Evolutionary conservation across 2,113 vertebrate genomes (phyloP).

Genomic region (Numenius arquata): DNA sequence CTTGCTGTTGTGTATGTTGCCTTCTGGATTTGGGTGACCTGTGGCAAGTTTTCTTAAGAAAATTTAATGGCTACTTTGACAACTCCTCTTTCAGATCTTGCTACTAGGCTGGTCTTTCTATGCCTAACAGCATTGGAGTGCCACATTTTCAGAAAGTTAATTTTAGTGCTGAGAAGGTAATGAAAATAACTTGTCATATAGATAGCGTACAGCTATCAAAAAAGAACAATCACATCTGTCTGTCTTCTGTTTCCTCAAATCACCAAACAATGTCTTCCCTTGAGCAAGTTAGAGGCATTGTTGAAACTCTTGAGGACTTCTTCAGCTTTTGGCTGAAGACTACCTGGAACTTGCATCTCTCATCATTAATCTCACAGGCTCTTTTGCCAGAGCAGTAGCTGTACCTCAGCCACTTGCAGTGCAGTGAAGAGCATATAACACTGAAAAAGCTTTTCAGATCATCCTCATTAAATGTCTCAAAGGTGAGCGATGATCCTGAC

Average conservation of each 20-base stretch:
- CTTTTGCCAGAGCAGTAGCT: neutral
- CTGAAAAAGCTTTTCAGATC: neutral
- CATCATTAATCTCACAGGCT: neutral
- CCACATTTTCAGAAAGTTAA: neutral
- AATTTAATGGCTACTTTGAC: neutral
- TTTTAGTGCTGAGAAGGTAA: neutral
- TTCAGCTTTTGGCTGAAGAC: neutral
- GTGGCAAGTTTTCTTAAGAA: neutral
- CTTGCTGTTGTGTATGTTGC: neutral
- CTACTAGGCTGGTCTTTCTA: neutral
- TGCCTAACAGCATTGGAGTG: neutral
- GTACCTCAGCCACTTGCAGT: neutral
- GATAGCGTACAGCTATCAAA: neutral
- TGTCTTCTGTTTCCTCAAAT: neutral
- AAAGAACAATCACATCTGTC: neutral
- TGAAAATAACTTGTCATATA: neutral
- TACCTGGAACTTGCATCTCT: neutral
- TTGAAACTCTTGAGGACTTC: neutral
- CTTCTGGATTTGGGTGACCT: neutral
- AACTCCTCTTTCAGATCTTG: neutral
- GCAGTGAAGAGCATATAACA: neutral
- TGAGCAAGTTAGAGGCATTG: neutral
- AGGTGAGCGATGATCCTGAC: neutral
- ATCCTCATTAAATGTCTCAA: neutral
- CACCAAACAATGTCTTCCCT: neutral